These are phyloP conservation scores for Leuctra nigra DNA, from an alignment of 2,888 invertebrate genomes.

Conservation along the genomic window DNA sequence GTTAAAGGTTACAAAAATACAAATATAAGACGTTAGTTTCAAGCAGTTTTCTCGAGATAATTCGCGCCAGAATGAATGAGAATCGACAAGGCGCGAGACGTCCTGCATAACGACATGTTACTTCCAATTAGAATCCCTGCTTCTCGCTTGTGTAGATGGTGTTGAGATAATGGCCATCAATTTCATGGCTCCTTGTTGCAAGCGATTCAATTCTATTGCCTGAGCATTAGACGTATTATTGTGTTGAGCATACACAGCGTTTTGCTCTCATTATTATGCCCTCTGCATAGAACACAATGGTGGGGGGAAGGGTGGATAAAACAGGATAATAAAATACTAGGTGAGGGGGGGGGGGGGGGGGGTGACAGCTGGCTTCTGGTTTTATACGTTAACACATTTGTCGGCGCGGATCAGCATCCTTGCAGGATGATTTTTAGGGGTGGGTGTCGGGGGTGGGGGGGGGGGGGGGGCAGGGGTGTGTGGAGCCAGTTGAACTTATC, in stretches of 20 bases:
- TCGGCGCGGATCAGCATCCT: slow-evolving; percentile 6
- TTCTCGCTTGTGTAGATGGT: too few species aligned
- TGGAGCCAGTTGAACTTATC: neutral
- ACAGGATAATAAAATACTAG: slow-evolving; percentile 3
- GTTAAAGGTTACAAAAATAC: too few species aligned
- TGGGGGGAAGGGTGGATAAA: slow-evolving; percentile 6
- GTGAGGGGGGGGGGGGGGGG: slow-evolving; percentile 3
- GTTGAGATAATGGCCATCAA: too few species aligned
- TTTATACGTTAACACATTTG: slow-evolving; percentile 15
- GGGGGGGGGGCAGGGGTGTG: neutral
- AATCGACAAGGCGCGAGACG: too few species aligned
- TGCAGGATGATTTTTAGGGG: neutral
- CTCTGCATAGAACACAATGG: neutral
- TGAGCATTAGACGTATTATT: neutral
- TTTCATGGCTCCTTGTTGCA: neutral
- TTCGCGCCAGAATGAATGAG: too few species aligned
- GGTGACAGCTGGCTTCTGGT: slow-evolving; percentile 17
- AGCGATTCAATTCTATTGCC: neutral
- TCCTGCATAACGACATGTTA: too few species aligned
- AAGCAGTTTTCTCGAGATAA: too few species aligned
- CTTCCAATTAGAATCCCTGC: too few species aligned
- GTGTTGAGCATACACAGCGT: slow-evolving; percentile 10
- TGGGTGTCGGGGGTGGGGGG: neutral
- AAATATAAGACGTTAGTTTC: too few species aligned
- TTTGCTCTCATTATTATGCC: slow-evolving; percentile 7